Conservation (phyloP, 1,140 invertebrate species). For the Papilio helenus region DNA sequence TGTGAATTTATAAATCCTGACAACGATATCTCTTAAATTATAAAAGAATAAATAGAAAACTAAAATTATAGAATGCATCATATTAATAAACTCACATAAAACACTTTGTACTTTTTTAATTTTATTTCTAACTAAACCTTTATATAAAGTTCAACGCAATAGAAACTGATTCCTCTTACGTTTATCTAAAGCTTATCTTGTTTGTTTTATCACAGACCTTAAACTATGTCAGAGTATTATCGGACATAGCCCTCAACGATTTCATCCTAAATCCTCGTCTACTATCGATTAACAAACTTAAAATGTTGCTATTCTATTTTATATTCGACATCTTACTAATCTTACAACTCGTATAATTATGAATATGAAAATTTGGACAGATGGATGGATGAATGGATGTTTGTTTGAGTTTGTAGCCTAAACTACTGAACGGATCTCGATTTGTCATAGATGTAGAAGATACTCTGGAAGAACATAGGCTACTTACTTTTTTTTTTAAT, state of each 20-base stretch:
- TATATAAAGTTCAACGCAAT: background rate
- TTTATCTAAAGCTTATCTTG: conserved; percentile 11
- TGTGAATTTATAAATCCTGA: background rate
- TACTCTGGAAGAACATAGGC: no score
- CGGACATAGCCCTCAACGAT: background rate
- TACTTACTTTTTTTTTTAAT: no score
- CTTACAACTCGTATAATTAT: no score
- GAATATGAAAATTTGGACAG: no score
- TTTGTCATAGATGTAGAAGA: no score
- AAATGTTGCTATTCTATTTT: background rate
- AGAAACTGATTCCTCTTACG: background rate
- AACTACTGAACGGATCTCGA: no score
- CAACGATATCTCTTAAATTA: background rate
- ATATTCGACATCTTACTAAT: background rate
- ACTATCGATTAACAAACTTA: background rate
- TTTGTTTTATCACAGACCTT: background rate
- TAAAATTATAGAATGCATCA: background rate
- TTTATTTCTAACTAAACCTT: background rate
- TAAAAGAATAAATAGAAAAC: background rate
- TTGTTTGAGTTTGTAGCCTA: no score
- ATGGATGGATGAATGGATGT: no score
- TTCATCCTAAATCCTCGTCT: background rate
- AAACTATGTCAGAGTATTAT: background rate
- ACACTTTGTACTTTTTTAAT: background rate
- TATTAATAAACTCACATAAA: background rate